Percentiles rank a stretch among this genome's conserved stretches.
Evolutionary conservation across 2,113 vertebrate species (phyloP).

Genomic region (Varanus salvator): DNA sequence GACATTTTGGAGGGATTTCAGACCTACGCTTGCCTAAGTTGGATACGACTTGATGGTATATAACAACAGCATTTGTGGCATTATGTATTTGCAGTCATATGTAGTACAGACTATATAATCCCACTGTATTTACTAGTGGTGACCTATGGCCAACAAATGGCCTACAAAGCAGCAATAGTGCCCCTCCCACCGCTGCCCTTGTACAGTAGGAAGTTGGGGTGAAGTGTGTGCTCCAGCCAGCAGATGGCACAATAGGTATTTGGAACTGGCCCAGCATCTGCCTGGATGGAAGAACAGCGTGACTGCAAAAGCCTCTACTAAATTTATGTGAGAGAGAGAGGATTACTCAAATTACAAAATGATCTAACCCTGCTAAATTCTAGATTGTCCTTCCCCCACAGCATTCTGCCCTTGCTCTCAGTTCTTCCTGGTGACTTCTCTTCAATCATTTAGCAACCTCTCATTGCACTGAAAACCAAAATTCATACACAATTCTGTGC

Average conservation of each 20-base stretch:
- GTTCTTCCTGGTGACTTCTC: not conserved
- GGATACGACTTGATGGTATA: no score
- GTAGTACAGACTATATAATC: not conserved
- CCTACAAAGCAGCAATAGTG: not conserved
- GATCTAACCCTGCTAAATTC: not conserved
- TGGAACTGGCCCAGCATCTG: not conserved
- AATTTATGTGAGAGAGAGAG: not conserved
- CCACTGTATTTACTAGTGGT: not conserved
- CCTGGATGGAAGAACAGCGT: not conserved
- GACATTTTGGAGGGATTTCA: no score
- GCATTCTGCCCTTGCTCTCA: not conserved
- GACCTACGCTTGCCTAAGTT: no score
- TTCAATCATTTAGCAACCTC: not conserved
- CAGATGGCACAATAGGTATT: constrained; percentile 12
- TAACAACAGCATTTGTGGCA: not conserved
- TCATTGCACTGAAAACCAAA: not conserved
- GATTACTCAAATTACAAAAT: not conserved
- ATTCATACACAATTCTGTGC: not conserved
- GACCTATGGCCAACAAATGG: not conserved
- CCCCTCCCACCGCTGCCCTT: not conserved
- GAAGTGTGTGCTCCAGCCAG: not conserved
- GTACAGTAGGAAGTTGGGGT: not conserved
- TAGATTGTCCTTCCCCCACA: not conserved
- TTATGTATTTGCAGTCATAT: not conserved
- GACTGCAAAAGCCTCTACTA: not conserved